Percentiles rank a stretch among this genome's conserved stretches.
phyloP scores from a whole-genome alignment of 2,113 vertebrate genomes.

The Loxodonta africana region DNA sequence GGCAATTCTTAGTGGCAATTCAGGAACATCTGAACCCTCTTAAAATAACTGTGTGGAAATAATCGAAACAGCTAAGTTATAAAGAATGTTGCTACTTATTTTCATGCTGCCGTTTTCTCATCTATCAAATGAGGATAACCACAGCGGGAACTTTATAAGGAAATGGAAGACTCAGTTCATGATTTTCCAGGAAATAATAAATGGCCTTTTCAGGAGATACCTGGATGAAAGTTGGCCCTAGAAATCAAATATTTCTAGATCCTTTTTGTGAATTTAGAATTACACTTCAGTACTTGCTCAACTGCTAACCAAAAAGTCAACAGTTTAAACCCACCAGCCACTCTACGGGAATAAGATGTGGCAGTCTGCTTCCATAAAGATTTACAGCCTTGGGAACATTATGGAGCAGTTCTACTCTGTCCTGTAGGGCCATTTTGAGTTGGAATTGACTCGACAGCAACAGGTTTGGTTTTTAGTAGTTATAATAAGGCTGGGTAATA shows the following conservation, averaged over 20 bases:
- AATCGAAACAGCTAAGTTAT: background rate
- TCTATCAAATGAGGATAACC: background rate
- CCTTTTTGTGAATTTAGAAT: conserved; percentile 11
- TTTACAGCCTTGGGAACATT: background rate
- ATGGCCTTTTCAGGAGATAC: conserved; percentile 9
- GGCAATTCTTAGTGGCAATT: background rate
- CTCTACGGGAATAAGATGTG: background rate
- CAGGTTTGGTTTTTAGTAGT: background rate
- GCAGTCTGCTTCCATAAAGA: background rate
- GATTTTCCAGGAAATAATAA: conserved; percentile 4
- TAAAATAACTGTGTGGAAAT: background rate
- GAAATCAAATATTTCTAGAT: conserved; percentile 15
- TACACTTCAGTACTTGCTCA: background rate
- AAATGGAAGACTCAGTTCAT: background rate
- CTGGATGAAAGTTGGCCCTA: background rate
- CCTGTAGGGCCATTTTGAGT: background rate
- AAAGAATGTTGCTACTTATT: background rate
- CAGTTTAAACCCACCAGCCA: background rate
- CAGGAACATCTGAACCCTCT: background rate
- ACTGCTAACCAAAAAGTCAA: background rate
- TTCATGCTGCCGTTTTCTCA: background rate
- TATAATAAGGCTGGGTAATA: background rate
- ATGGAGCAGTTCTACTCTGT: background rate
- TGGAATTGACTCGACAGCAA: background rate
- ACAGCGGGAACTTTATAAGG: background rate